Percentiles rank a stretch among this genome's conserved stretches.
Conservation (phyloP, 2,888 invertebrate species). For the Auanema sp. region DNA sequence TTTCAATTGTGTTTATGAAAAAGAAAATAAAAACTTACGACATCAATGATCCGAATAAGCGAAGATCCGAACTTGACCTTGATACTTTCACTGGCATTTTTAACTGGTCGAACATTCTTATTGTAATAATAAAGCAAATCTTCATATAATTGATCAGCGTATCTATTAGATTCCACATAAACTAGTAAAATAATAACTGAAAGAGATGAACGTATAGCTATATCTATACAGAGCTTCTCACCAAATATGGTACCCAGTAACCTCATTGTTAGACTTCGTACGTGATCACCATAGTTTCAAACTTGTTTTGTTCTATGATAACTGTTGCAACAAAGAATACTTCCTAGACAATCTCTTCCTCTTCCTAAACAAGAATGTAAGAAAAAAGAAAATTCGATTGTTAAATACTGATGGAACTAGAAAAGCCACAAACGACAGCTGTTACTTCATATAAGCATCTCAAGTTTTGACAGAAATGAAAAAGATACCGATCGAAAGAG, state of each 20-base stretch:
- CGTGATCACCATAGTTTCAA: background rate
- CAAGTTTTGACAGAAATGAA: no score
- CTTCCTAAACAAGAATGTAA: no score
- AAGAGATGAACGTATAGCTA: no score
- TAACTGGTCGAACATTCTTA: constrained; percentile 60
- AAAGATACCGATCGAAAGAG: no score
- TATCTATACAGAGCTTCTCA: no score
- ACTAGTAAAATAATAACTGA: constrained; percentile 2
- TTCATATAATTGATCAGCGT: constrained; percentile 61
- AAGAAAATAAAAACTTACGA: constrained; percentile 42
- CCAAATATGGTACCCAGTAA: no score
- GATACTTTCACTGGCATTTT: constrained; percentile 59
- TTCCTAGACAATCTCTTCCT: no score
- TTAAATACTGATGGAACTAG: no score
- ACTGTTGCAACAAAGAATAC: background rate
- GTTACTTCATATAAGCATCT: no score
- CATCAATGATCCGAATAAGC: constrained; percentile 62
- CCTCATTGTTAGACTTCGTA: background rate
- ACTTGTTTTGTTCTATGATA: background rate
- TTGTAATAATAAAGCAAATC: constrained; percentile 64
- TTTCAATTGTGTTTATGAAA: no score
- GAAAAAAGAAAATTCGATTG: no score
- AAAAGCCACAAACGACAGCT: no score
- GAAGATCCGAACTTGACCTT: constrained; percentile 63
- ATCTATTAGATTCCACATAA: constrained; percentile 26